Percentiles rank a stretch among this genome's conserved stretches.
These are phyloP conservation scores for Ophioninae sp. DNA, from an alignment of 2,888 invertebrate genomes.

Conservation along the genomic window DNA sequence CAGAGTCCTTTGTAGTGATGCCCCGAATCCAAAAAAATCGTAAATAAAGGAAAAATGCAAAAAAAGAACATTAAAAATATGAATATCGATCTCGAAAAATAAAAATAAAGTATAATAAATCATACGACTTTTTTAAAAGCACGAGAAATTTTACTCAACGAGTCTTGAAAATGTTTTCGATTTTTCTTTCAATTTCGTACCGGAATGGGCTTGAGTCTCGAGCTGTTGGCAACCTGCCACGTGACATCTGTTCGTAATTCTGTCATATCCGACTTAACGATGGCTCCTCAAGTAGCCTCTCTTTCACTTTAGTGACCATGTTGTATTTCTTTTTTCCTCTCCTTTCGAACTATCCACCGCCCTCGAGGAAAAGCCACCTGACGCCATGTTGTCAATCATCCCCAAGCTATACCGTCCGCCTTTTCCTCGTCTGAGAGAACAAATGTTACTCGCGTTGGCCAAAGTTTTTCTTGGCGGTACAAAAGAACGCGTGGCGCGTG, in stretches of 20 bases:
- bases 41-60: no score
- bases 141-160: no score
- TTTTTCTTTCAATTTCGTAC: not conserved
- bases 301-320: not conserved
- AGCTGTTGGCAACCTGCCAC: slow-evolving; percentile 28
- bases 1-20: no score
- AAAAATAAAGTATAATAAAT: no score
- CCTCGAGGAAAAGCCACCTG: slow-evolving; percentile 58
- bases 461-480: slow-evolving; percentile 13
- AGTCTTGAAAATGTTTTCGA: not conserved
- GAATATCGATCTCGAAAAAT: no score
- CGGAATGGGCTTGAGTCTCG: not conserved
- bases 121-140: no score
- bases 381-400: slow-evolving; percentile 42
- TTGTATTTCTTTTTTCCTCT: slow-evolving; percentile 11
- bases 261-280: not conserved
- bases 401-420: not conserved
- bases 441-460: not conserved
- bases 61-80: no score
- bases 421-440: not conserved
- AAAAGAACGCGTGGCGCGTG: slow-evolving; percentile 39
- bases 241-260: slow-evolving; percentile 43
- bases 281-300: slow-evolving; percentile 16
- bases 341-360: not conserved
- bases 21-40: no score